These are phyloP conservation scores for Hesperia comma DNA, from an alignment of 2,888 invertebrate genomes.

Conservation along the genomic window DNA sequence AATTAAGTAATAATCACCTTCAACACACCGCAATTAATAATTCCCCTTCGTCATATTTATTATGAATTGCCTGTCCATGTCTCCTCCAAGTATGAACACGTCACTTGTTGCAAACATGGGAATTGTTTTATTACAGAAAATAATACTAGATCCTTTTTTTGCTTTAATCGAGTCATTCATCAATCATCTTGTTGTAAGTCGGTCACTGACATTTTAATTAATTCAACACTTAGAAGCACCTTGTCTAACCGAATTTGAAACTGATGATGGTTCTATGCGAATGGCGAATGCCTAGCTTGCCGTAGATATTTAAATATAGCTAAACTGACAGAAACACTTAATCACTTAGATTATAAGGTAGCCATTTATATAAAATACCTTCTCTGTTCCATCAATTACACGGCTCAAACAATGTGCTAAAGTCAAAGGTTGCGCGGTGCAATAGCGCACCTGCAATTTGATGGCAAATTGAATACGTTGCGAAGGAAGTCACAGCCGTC, in stretches of 20 bases:
- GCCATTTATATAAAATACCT: background rate
- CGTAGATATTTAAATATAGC: no score
- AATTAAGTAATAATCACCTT: slow-evolving; percentile 9
- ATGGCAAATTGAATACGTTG: slow-evolving; percentile 1
- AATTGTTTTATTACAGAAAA: background rate
- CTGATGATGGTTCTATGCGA: no score
- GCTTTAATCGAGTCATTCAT: no score
- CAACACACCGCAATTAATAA: slow-evolving; percentile 3
- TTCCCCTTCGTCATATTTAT: slow-evolving; percentile 7
- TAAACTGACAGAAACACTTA: background rate
- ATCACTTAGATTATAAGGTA: background rate
- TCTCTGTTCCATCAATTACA: background rate
- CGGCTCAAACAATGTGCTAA: background rate
- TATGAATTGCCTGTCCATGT: background rate
- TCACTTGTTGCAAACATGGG: background rate
- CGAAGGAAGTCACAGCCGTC: background rate
- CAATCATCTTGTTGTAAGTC: no score
- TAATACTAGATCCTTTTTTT: no score
- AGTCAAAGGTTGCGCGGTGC: background rate
- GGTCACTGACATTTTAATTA: no score
- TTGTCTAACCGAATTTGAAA: no score
- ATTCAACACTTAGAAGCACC: no score
- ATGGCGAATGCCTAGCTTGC: no score
- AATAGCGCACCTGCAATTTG: slow-evolving; percentile 5
- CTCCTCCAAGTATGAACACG: background rate